Evolutionary conservation across 1,140 invertebrate genomes (phyloP).

Genomic region (Uloborus diversus): DNA sequence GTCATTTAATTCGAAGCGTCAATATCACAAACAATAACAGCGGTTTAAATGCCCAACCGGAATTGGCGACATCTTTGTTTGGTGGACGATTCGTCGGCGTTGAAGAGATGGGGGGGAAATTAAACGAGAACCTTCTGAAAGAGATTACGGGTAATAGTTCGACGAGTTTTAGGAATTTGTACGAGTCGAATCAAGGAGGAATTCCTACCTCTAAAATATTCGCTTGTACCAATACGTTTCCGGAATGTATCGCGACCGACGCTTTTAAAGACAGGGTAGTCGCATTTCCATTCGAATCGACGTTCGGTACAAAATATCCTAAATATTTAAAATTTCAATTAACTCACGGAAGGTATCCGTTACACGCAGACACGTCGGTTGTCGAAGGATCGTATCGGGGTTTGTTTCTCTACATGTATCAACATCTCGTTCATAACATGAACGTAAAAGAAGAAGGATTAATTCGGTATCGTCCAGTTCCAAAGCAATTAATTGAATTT

Average conservation of each 20-base stretch:
- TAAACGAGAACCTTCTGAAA: constrained; percentile 29
- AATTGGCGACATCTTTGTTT: constrained; percentile 11
- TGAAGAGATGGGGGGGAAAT: constrained; percentile 15
- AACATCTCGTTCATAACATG: not conserved
- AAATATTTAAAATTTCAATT: not conserved
- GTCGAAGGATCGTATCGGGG: constrained; percentile 5
- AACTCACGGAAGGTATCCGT: not conserved
- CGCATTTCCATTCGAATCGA: constrained; percentile 8
- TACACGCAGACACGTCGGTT: not conserved
- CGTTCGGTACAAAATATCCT: not conserved
- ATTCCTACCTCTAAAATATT: constrained; percentile 28
- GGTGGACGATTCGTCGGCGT: constrained; percentile 2
- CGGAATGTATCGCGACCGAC: not conserved
- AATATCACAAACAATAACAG: not conserved
- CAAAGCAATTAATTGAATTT: not conserved
- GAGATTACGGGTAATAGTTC: constrained; percentile 24
- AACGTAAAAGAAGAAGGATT: not conserved
- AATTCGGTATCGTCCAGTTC: constrained; percentile 2
- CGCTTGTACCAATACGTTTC: constrained; percentile 11
- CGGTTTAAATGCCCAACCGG: not conserved
- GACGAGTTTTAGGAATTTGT: constrained; percentile 11
- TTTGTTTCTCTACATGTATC: not conserved
- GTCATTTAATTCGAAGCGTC: not conserved
- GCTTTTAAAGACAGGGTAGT: constrained; percentile 26
- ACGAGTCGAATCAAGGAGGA: not conserved